Evolutionary conservation across 2,888 invertebrate genomes (phyloP).

Genomic region (Escarpia spicata): DNA sequence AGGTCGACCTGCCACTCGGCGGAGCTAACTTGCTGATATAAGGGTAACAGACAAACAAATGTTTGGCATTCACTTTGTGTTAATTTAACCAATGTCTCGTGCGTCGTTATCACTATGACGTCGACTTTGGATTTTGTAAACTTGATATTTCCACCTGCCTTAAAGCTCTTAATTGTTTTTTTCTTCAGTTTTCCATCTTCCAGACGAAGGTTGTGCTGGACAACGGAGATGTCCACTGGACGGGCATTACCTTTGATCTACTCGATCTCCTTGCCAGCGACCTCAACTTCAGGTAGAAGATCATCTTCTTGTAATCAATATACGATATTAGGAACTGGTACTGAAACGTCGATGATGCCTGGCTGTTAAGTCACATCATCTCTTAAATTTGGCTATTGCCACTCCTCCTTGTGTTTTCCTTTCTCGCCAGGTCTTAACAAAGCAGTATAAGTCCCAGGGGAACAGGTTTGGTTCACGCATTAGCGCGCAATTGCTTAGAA

Average conservation of each 20-base stretch:
- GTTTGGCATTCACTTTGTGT: no score
- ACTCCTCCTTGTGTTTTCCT: no score
- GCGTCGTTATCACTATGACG: no score
- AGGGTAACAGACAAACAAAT: no score
- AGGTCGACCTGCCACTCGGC: no score
- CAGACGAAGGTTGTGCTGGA: conserved; percentile 26
- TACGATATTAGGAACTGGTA: background rate
- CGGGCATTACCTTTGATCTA: conserved; percentile 39
- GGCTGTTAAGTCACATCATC: background rate
- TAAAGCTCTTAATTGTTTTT: background rate
- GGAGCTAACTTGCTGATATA: no score
- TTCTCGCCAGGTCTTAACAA: no score
- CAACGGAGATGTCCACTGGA: conserved; percentile 30
- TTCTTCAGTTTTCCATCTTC: conserved; percentile 34
- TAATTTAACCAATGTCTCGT: background rate
- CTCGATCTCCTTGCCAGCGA: conserved; percentile 34
- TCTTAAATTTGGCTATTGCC: no score
- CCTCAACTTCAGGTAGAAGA: conserved; percentile 38
- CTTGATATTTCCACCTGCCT: background rate
- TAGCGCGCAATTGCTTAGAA: no score
- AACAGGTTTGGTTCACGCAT: no score
- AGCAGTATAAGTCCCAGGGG: no score
- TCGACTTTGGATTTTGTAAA: no score
- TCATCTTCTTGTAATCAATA: background rate
- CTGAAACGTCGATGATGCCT: background rate